Percentiles rank a stretch among this genome's conserved stretches.
Evolutionary conservation across 2,113 vertebrate genomes (phyloP).

Genomic region (Trachemys scripta): DNA sequence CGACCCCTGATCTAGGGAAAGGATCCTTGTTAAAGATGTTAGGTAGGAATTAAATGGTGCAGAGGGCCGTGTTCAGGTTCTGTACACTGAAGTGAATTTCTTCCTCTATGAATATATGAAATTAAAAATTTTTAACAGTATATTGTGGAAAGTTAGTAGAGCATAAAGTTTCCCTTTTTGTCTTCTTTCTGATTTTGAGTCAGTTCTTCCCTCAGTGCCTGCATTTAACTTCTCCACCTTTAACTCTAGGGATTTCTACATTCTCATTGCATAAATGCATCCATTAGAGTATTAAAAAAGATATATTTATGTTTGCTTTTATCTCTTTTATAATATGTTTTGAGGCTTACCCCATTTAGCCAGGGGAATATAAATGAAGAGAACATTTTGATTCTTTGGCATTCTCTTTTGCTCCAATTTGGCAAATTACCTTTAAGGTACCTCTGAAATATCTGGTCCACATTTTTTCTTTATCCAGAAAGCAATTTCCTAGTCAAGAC

Average conservation of each 20-base stretch:
- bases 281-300: neutral
- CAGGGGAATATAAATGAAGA: neutral
- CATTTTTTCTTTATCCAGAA: neutral
- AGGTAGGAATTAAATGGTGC: neutral
- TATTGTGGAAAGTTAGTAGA: neutral
- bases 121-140: neutral
- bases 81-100: neutral
- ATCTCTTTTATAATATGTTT: neutral
- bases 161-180: neutral
- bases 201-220: neutral
- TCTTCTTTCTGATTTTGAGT: neutral
- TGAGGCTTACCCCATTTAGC: neutral
- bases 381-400: neutral
- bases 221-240: neutral
- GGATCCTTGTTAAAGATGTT: neutral
- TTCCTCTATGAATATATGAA: neutral
- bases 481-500: neutral
- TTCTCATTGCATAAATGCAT: neutral
- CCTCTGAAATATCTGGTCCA: neutral
- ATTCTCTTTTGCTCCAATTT: neutral
- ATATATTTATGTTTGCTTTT: neutral
- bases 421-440: neutral
- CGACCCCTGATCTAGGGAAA: neutral
- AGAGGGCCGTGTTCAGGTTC: neutral
- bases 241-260: neutral